Base-by-base conservation (phyloP, 2,797 vertebrate species). In the Brachymystax lenok region DNA sequence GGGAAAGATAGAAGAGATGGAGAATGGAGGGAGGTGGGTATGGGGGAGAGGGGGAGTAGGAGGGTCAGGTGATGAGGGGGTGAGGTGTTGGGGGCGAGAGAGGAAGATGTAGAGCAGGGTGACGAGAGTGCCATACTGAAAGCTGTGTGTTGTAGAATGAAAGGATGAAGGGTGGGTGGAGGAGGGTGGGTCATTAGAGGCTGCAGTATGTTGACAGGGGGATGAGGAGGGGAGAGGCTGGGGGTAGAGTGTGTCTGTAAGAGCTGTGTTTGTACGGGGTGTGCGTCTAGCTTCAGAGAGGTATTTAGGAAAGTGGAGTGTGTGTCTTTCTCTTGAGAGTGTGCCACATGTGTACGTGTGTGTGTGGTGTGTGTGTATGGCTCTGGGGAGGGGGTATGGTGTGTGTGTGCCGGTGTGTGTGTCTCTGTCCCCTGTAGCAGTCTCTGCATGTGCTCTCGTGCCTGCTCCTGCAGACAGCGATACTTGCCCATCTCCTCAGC, bases 401-500 rank as follows among this genome's bases (percentile, higher is more conserved):
- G 74, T 33, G 54, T 46, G n/a, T 81, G 84, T 50, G 74, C 52
- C 70, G 35, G 79, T 4, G 2, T 67, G 56, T 81, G 75, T 73
- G 46, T 52, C 1, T 89, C 87, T 63, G 75, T 83, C 79, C 87
- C 86, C 79, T 97, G 91, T 77, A 96, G 90, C 68, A 98, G 96
- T 81, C 96, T 97, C 96, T 99, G 97, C 95, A 99, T 94, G 86
- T 99, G 98, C 89, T 98, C 96, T 87, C 97, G 96, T 17, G 98
- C 98, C 92, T 97, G 97, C 77, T 98, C 93, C 89, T 99, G 98
- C 64, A 99, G 94, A 81, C 95, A 86, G 79, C 96, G 95, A 81
- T 99, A 99, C 89, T 99, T 99, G 85, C 97, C 97, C 88, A 98
- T 94, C 92, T 99, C 98, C 77, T 99, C 98, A 2, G 96, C 95